These are phyloP conservation scores for Myripristis murdjan DNA, from an alignment of 2,797 vertebrate genomes.

Conservation along the genomic window DNA sequence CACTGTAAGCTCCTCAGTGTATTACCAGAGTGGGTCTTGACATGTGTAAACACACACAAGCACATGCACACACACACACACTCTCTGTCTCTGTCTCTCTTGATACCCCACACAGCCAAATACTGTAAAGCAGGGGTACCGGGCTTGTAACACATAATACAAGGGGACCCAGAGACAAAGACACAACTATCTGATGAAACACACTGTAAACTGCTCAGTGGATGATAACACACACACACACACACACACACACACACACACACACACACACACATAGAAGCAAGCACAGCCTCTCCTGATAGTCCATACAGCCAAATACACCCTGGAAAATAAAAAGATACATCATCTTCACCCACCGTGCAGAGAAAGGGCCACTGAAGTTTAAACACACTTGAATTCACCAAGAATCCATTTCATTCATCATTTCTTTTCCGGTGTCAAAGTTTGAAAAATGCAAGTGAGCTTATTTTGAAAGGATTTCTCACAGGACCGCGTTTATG, in stretches of 20 bases:
- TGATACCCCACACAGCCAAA: slow-evolving; percentile 29
- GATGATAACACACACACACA: background rate
- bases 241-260: background rate
- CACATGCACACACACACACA: background rate
- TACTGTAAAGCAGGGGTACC: slow-evolving; percentile 15
- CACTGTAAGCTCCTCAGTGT: slow-evolving; percentile 45
- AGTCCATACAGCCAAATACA: background rate
- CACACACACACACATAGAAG: slow-evolving; percentile 17
- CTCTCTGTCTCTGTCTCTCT: too few species aligned
- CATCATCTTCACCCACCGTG: background rate
- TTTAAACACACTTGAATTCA: background rate
- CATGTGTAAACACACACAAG: slow-evolving; percentile 15
- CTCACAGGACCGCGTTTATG: slow-evolving; percentile 41
- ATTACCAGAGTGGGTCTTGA: slow-evolving; percentile 32
- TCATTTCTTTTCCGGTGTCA: slow-evolving; percentile 17
- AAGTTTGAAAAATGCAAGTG: slow-evolving; percentile 18
- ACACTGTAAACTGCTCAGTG: slow-evolving; percentile 6
- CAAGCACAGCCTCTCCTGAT: background rate
- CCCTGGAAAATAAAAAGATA: background rate
- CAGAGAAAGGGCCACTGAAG: background rate
- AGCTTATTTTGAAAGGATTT: background rate
- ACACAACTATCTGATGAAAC: slow-evolving; percentile 18
- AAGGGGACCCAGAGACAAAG: slow-evolving; percentile 9
- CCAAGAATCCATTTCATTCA: background rate
- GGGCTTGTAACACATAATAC: slow-evolving; percentile 36